These are phyloP conservation scores for Proterorhinus semilunaris DNA, from an alignment of 2,113 vertebrate genomes.

Conservation along the genomic window DNA sequence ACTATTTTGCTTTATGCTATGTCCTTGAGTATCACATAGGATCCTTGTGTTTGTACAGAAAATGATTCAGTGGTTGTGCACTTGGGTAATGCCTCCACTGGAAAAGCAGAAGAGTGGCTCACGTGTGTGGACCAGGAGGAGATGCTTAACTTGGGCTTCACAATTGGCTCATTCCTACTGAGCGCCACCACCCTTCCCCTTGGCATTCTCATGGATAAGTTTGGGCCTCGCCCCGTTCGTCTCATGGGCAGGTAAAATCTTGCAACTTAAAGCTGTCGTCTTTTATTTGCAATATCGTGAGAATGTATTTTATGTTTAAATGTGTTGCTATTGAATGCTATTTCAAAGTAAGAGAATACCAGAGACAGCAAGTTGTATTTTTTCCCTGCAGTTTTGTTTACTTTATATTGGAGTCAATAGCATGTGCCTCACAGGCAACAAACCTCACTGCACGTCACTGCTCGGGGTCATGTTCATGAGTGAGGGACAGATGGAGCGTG, in stretches of 20 bases:
- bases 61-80: conserved; percentile 43
- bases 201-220: conserved; percentile 89
- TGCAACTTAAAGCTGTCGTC: not conserved
- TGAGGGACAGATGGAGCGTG: too few species aligned
- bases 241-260: conserved; percentile 84
- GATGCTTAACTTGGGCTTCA: conserved; percentile 90
- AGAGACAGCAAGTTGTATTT: too few species aligned
- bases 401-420: too few species aligned
- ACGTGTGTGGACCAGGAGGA: conserved; percentile 85
- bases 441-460: too few species aligned
- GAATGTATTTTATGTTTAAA: too few species aligned
- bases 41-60: conserved; percentile 22
- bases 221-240: conserved; percentile 84
- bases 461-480: too few species aligned
- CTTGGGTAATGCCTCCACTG: conserved; percentile 22
- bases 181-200: conserved; percentile 88
- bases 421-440: too few species aligned
- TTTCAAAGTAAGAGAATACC: too few species aligned
- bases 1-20: not conserved
- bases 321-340: too few species aligned
- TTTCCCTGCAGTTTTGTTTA: too few species aligned
- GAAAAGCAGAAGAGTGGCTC: conserved; percentile 23
- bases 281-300: too few species aligned
- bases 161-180: conserved; percentile 88
- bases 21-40: not conserved